Conservation (phyloP, 2,797 vertebrate species). For the Chiropotes sagulatus region DNA sequence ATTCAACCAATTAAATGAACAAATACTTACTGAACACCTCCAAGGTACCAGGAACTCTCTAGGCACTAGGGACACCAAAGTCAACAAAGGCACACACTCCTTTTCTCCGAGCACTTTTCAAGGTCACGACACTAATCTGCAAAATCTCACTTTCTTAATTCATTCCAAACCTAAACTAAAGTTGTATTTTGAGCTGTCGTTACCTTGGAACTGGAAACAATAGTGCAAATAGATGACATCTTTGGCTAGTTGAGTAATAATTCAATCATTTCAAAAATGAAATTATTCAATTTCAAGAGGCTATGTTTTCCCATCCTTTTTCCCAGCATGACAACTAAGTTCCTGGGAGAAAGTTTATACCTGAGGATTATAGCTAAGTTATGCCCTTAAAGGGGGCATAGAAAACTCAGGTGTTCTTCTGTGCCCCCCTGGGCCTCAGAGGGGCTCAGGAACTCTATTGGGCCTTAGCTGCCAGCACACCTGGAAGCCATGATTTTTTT, state of each 20-base stretch:
- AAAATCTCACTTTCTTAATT: neutral
- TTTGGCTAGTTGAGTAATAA: neutral
- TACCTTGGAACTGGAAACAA: neutral
- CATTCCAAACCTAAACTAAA: neutral
- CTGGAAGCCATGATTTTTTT: neutral
- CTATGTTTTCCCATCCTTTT: neutral
- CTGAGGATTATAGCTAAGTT: neutral
- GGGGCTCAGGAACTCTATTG: accelerated
- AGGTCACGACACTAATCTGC: neutral
- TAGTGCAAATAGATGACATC: neutral
- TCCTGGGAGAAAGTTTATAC: neutral
- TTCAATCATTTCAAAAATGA: neutral
- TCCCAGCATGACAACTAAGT: neutral
- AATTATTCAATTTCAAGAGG: neutral
- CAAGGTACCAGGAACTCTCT: too few relatives aligned
- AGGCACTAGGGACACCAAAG: neutral
- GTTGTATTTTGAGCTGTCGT: neutral
- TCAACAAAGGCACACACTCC: neutral
- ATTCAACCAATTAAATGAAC: neutral
- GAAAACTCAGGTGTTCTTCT: neutral
- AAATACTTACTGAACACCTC: neutral
- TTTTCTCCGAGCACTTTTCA: neutral
- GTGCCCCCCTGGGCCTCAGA: accelerated
- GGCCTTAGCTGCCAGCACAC: neutral
- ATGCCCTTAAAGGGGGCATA: neutral